These are phyloP conservation scores for Smutsia temminckii DNA, from an alignment of 2,797 vertebrate genomes.

Conservation along the genomic window DNA sequence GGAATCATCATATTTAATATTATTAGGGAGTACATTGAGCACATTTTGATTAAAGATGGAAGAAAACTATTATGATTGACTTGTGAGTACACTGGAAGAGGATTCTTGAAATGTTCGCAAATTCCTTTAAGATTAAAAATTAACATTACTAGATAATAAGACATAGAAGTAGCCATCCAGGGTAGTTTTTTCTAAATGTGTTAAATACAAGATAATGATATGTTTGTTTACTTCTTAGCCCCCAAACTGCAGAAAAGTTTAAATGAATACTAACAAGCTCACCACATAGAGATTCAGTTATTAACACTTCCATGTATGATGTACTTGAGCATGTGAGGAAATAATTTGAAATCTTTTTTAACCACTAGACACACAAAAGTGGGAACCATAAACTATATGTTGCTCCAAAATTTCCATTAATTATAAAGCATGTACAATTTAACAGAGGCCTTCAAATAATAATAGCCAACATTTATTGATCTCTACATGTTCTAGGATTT, in stretches of 20 bases:
- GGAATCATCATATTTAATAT: background rate
- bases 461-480: background rate
- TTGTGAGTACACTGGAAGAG: constrained; percentile 18
- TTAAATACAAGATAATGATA: background rate
- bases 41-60: constrained; percentile 16
- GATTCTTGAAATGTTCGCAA: background rate
- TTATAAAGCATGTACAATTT: constrained; percentile 23
- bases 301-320: background rate
- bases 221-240: background rate
- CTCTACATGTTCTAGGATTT: background rate
- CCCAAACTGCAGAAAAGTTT: background rate
- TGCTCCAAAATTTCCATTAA: background rate
- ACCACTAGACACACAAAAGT: background rate
- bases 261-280: background rate
- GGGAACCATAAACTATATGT: background rate
- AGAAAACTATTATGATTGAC: constrained; percentile 7
- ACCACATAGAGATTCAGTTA: background rate
- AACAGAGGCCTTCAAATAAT: background rate
- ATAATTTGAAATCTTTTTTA: background rate
- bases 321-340: background rate
- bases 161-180: background rate
- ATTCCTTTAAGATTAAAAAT: constrained; percentile 21
- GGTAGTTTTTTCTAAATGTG: constrained; percentile 1
- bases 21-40: constrained; percentile 7
- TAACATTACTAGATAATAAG: background rate